Percentiles rank a stretch among this genome's conserved stretches.
These are phyloP conservation scores for Digitonthophagus gazella DNA, from an alignment of 2,888 invertebrate species.

Conservation along the genomic window DNA sequence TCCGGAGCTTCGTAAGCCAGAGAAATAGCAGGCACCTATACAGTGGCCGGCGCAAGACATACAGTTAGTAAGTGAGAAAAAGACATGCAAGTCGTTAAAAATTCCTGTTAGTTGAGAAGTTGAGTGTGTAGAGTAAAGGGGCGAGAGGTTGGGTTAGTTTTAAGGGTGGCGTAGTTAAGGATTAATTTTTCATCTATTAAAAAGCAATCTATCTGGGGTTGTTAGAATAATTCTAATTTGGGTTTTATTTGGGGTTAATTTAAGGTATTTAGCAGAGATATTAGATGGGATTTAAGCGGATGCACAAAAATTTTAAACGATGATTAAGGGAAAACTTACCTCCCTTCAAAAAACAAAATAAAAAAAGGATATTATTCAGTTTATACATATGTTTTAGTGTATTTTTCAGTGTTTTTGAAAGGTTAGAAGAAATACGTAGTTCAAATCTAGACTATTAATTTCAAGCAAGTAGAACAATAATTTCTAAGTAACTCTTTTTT, in stretches of 20 bases:
- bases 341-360: not conserved
- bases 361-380: not conserved
- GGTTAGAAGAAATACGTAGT: not conserved
- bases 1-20: conserved; percentile 99
- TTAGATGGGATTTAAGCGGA: not conserved
- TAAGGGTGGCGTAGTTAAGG: not conserved
- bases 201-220: not conserved
- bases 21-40: conserved; percentile 96
- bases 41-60: conserved; percentile 53
- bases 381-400: not conserved
- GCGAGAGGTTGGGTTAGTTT: not conserved
- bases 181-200: not conserved
- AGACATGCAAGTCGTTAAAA: conserved; percentile 43
- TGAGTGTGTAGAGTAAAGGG: conserved; percentile 31
- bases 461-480: not conserved
- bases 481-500: not conserved
- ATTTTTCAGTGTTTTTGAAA: not conserved
- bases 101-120: conserved; percentile 35
- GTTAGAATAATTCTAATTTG: not conserved
- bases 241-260: too few relatives aligned
- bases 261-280: not conserved
- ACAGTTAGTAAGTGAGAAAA: conserved; percentile 39
- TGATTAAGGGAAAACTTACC: not conserved
- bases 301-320: not conserved
- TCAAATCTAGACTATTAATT: too few relatives aligned